A percentile compares a stretch with the other conserved stretches of the same genome.
Conservation (phyloP, 2,797 vertebrate species). For the Prionace glauca region DNA sequence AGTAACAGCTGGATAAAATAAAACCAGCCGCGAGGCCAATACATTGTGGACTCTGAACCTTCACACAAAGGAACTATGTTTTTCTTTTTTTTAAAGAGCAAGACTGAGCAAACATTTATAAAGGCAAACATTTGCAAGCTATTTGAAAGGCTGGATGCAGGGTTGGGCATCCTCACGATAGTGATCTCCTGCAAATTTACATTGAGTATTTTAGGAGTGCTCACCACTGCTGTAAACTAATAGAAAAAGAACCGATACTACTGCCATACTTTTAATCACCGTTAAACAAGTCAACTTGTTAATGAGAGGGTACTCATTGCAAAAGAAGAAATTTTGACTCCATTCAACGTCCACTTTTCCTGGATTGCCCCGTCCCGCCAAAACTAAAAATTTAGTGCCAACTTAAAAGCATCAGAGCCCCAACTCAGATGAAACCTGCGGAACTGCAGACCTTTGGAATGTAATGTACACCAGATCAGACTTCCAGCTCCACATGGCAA, state of each 20-base stretch:
- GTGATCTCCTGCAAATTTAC: neutral
- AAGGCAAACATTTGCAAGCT: neutral
- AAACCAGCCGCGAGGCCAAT: neutral
- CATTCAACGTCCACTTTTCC: neutral
- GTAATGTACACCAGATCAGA: neutral
- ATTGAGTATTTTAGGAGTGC: neutral
- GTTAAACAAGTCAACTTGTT: neutral
- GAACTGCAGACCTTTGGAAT: neutral
- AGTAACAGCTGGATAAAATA: neutral
- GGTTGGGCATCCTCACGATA: neutral
- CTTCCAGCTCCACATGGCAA: neutral
- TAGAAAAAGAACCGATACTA: neutral
- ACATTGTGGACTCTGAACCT: neutral
- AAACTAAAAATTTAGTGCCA: neutral
- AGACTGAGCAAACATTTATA: neutral
- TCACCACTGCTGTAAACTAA: neutral
- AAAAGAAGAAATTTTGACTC: neutral
- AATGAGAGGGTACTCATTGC: neutral
- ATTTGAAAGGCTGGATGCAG: conserved; percentile 8
- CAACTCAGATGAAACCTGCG: neutral
- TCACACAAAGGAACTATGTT: neutral
- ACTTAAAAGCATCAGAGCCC: neutral
- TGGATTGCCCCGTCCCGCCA: neutral
- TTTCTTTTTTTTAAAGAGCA: neutral
- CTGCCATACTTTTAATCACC: neutral